phyloP scores from a whole-genome alignment of 2,113 vertebrate genomes.

The Meriones unguiculatus region DNA sequence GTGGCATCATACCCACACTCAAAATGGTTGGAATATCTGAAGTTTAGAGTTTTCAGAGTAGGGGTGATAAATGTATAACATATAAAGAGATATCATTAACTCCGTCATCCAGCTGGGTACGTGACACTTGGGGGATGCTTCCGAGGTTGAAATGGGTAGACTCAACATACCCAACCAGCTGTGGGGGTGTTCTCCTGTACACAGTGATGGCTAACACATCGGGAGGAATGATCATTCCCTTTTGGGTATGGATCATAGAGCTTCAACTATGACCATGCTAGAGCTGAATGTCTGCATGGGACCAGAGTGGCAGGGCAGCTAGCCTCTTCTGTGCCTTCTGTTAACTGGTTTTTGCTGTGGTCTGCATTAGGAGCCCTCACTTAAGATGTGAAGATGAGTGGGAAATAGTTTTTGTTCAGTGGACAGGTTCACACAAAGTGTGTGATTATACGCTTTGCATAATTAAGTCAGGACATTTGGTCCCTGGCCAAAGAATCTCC shows the following conservation, averaged over 20 bases:
- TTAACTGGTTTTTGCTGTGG: not conserved
- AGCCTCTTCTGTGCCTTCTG: not conserved
- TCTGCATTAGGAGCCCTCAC: not conserved
- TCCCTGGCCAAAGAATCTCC: conserved; percentile 13
- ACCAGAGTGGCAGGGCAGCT: not conserved
- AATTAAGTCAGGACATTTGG: not conserved
- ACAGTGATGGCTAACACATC: not conserved
- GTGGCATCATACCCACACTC: no score
- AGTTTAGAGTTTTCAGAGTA: not conserved
- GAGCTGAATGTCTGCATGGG: not conserved
- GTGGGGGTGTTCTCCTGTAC: not conserved
- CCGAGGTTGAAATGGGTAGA: not conserved
- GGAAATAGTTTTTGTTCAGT: not conserved
- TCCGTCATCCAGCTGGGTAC: not conserved
- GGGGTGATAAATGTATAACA: not conserved
- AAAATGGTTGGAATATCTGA: not conserved
- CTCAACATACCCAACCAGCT: no score
- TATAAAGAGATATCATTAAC: not conserved
- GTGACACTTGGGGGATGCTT: no score
- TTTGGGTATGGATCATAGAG: not conserved
- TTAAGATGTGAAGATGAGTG: not conserved
- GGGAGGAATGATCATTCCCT: not conserved
- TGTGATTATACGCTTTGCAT: conserved; percentile 39
- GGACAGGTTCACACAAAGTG: conserved; percentile 22
- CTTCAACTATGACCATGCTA: not conserved